Evolutionary conservation across 64 coral and sea anemone genomes (phyloP).

Genomic region (Montipora cactus): DNA sequence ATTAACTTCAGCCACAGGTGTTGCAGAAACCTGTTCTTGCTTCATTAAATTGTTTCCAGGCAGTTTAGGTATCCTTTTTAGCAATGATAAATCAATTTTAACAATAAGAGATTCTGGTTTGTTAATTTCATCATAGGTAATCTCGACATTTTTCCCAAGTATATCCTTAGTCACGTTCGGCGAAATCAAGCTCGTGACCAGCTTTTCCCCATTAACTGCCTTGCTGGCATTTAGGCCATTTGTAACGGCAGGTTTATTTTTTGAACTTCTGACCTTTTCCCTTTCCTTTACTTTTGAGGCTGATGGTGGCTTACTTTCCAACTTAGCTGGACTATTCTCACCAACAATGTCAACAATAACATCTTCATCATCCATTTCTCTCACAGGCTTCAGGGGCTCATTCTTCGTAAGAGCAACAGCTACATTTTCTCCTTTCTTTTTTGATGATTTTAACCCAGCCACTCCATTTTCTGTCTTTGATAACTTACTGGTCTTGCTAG

Average conservation of each 20-base stretch:
- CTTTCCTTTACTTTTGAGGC: constrained; percentile 9
- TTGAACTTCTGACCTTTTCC: constrained; percentile 10
- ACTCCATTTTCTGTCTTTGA: not conserved
- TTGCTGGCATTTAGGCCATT: constrained; percentile 47
- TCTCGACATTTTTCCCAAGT: constrained; percentile 48
- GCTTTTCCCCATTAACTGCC: constrained; percentile 31
- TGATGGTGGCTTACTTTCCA: constrained; percentile 9
- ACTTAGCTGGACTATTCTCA: constrained; percentile 48
- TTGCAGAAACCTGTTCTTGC: constrained; percentile 13
- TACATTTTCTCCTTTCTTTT: constrained; percentile 67
- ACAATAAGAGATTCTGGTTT: constrained; percentile 91
- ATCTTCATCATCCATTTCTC: constrained; percentile 74
- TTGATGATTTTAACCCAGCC: constrained; percentile 14
- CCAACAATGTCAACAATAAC: constrained; percentile 61
- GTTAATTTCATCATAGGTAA: constrained; percentile 67
- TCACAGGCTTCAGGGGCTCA: not conserved
- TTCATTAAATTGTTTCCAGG: constrained; percentile 10
- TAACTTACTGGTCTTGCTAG: not conserved
- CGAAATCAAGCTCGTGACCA: constrained; percentile 39
- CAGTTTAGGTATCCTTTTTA: constrained; percentile 87
- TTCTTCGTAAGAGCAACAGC: not conserved
- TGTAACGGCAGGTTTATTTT: constrained; percentile 7
- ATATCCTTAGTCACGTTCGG: constrained; percentile 27
- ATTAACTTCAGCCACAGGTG: constrained; percentile 46
- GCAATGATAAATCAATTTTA: constrained; percentile 88